These are phyloP conservation scores for Coryphaenoides rupestris DNA, from an alignment of 2,113 vertebrate genomes.

Conservation along the genomic window DNA sequence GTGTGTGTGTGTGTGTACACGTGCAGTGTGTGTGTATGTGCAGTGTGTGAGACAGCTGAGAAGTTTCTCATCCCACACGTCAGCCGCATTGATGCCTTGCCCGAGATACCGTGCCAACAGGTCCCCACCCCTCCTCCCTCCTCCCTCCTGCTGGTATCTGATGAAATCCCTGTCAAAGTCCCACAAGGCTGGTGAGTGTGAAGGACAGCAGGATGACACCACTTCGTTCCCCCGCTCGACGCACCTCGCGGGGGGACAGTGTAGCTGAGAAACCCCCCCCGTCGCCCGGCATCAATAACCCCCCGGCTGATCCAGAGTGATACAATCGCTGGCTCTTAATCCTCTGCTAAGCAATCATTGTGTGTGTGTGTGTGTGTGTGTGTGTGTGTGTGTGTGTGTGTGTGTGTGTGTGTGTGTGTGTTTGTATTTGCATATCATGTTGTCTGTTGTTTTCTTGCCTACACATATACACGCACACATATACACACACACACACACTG, in stretches of 20 bases:
- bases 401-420: too few relatives aligned
- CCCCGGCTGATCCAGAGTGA: slow-evolving; percentile 33
- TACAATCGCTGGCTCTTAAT: not conserved
- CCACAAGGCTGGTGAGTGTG: slow-evolving; percentile 40
- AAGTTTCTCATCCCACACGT: slow-evolving; percentile 19
- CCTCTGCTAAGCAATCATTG: not conserved
- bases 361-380: slow-evolving; percentile 5
- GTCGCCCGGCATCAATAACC: slow-evolving; percentile 13
- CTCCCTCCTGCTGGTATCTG: slow-evolving; percentile 39
- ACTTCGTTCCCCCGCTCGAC: slow-evolving; percentile 25
- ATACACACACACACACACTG: too few relatives aligned
- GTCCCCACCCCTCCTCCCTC: slow-evolving; percentile 35
- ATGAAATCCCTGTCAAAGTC: slow-evolving; percentile 51
- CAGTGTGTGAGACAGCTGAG: slow-evolving; percentile 10
- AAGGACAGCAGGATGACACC: slow-evolving; percentile 29
- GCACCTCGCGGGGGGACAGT: slow-evolving; percentile 17
- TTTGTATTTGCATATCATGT: not conserved
- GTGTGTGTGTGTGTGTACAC: slow-evolving; percentile 11
- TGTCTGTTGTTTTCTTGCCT: not conserved
- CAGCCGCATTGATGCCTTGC: slow-evolving; percentile 20
- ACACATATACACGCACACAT: too few relatives aligned
- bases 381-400: not conserved
- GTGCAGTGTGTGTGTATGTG: slow-evolving; percentile 5
- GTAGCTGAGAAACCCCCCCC: slow-evolving; percentile 17
- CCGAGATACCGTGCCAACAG: slow-evolving; percentile 21